Conservation (phyloP, 1,140 invertebrate genomes). For the Leptinotarsa undecemlineata region DNA sequence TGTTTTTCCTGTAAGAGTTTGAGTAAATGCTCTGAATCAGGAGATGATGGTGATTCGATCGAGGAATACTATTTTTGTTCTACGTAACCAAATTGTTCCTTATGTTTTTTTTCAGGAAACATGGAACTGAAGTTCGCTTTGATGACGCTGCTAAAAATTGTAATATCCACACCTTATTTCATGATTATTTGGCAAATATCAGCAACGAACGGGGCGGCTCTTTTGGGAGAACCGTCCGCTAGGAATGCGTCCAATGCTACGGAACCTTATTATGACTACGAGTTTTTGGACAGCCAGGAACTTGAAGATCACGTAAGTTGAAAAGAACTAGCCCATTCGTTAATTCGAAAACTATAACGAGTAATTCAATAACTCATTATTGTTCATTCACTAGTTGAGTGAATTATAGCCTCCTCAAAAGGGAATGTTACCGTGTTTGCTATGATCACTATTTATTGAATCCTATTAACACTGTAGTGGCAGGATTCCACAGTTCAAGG, state of each 20-base stretch:
- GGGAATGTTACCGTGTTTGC: no score
- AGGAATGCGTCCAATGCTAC: conserved; percentile 29
- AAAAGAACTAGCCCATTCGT: no score
- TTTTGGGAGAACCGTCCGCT: conserved; percentile 49
- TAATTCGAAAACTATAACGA: no score
- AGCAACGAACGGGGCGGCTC: conserved; percentile 37
- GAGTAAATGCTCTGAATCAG: not conserved
- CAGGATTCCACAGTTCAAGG: no score
- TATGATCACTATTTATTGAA: no score
- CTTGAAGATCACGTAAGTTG: conserved; percentile 6
- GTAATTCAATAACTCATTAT: not conserved
- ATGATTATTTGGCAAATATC: conserved; percentile 35
- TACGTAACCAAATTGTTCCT: not conserved
- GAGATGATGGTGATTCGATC: not conserved
- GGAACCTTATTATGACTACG: conserved; percentile 30
- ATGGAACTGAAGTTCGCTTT: conserved; percentile 52
- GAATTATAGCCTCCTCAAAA: no score
- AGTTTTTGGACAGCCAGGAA: conserved; percentile 32
- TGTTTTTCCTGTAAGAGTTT: not conserved
- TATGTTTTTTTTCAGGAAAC: conserved; percentile 11
- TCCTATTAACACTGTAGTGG: no score
- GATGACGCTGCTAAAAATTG: conserved; percentile 51
- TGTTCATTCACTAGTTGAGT: not conserved
- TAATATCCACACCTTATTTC: conserved; percentile 48
- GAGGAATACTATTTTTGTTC: not conserved